Base-by-base conservation (phyloP, 2,888 invertebrate species). In the Eristalis tenax region DNA sequence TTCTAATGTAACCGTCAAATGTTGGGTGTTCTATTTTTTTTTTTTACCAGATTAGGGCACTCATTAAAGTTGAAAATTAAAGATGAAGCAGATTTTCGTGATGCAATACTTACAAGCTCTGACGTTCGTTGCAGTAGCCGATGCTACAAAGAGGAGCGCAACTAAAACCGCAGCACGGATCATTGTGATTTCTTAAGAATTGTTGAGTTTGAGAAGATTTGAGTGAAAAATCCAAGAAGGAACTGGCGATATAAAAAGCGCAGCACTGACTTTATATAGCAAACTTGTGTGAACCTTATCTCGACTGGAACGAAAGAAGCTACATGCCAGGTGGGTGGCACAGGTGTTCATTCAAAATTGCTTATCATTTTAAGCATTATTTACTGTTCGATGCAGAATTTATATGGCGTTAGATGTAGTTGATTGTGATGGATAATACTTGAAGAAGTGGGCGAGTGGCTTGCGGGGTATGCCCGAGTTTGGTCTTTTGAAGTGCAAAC, bases 71-170 rank as follows among this genome's bases (percentile, higher is more conserved):
- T 10, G 8, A 32, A 8, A 32, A 8, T 38, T 38, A 1, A 13
- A 38, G 32, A 38, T 38, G 13, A 38, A 38, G 13, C 6, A 13
- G 11, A 38, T 13, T 38, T 38, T 40, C 13, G n/a, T 50, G 26
- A 40, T 32, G 10, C 18, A 57, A 18, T 50, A 18, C 83, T 83
- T 83, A 87, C 86, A 87, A 50, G 75, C n/a, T 68, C 43, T 79
- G 13, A 87, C 86, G 38, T 79, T 74, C 5, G 86, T 87, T 63
- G 79, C 43, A 13, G 79, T 63, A 75, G 38, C 40, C 0, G 75
- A 57, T 11, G 71, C 74, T 68, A 59, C 43, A 10, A 70, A 63
- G n/a, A 87, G 1, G 50, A 23, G 38, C 2, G 26, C 68, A 10
- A 70, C 18, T 13, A 87, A 87, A 68, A 68, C 43, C 15, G 75